phyloP scores from a whole-genome alignment of 1,140 invertebrate species.

The Drosophila biarmipes region DNA sequence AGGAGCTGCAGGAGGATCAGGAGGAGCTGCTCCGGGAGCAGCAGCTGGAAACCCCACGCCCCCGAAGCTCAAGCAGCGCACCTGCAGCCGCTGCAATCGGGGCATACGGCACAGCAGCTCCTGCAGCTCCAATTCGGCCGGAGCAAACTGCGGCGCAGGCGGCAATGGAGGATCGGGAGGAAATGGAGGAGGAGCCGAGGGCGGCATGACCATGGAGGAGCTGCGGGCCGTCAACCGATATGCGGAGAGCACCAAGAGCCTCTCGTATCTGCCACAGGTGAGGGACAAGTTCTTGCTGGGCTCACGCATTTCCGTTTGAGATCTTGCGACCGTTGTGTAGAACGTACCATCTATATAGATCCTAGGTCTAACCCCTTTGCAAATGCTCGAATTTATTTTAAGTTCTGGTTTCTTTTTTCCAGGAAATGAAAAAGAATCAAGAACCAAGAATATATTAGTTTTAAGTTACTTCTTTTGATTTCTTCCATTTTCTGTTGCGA shows the following conservation, averaged over 20 bases:
- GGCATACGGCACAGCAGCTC: constrained; percentile 85
- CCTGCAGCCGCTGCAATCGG: constrained; percentile 79
- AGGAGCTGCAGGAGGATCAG: constrained; percentile 21
- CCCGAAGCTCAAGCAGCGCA: constrained; percentile 59
- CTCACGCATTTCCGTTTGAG: constrained; percentile 82
- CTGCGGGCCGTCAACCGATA: constrained; percentile 93
- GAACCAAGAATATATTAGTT: constrained; percentile 40
- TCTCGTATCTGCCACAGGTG: constrained; percentile 95
- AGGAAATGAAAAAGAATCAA: constrained; percentile 62
- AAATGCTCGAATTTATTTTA: constrained; percentile 67
- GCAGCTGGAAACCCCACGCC: constrained; percentile 23
- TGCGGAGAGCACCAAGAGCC: constrained; percentile 96
- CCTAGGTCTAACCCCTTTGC: constrained; percentile 38
- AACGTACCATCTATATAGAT: constrained; percentile 18
- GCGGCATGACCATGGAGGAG: constrained; percentile 92
- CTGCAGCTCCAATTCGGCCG: constrained; percentile 88
- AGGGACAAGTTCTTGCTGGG: constrained; percentile 84
- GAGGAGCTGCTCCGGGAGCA: constrained; percentile 12
- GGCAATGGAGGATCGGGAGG: constrained; percentile 87
- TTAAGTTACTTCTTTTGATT: constrained; percentile 43
- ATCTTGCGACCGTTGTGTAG: constrained; percentile 29
- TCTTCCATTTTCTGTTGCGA: constrained; percentile 49
- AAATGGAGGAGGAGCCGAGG: constrained; percentile 57
- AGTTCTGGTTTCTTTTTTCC: constrained; percentile 71
- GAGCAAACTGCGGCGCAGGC: constrained; percentile 68